Base-by-base conservation (phyloP, 2,113 vertebrate genomes). In the Mobula hypostoma region DNA sequence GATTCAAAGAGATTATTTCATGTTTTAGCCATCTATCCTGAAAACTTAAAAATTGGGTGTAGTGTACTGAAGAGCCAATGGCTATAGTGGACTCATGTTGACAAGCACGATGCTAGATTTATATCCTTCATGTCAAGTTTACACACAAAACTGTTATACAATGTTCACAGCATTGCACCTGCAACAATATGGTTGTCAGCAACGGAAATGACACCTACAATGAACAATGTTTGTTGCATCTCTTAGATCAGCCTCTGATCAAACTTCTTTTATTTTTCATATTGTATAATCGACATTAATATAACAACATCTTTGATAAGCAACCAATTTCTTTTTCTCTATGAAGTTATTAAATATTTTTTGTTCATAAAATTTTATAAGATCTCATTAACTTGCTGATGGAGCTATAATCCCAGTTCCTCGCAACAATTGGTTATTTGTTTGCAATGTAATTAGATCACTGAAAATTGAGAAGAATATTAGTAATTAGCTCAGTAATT, bases 401-500 rank as follows among this genome's bases (percentile, higher is more conserved):
- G 77, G 15, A 79, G 2, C n/a, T 79, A 5, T 79, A 79, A 15
- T 79, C 77, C 77, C 9, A 15, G 15, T 1, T 2, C 77, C 77
- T 79, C 12, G 11, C n/a, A 15, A 36, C 77, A 79, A 36, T 36
- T 79, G 36, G n/a, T 36, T 36, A 79, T 79, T 83, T 48, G 80
- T 48, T 21, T 83, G 29, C 56, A 85, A n/a, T 1, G 58, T 24
- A 27, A 6, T 63, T 14, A 61, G 61, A 87, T 12, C 83, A 63
- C 63, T 63, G 29, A 66, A 74, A 27, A 93, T 74, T 74, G 4
- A 24, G 9, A 76, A 40, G 48, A 74, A 72, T 7, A 72, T 92
- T n/a, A 92, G 36, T 72, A 56, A 93, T 74, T 72, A 74, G 27
- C 68, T 93, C 21, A 74, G 21, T 93, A 56, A 72, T 92, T 72